phyloP scores from a whole-genome alignment of 2,113 vertebrate genomes.

The Ceyx margarethae region DNA sequence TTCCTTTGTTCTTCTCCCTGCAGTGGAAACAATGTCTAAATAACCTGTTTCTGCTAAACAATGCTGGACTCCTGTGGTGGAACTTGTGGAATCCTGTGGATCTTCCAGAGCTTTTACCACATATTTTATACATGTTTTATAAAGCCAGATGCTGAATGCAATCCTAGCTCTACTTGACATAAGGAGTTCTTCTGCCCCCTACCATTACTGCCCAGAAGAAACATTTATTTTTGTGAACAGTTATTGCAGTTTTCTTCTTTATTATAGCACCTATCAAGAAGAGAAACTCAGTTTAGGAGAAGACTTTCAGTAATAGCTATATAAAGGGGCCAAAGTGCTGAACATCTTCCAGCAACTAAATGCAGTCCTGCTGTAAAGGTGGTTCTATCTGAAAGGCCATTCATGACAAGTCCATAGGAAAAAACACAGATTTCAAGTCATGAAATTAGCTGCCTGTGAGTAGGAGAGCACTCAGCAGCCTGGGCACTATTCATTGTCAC shows the following conservation, averaged over 20 bases:
- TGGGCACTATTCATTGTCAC: not conserved
- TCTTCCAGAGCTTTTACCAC: not conserved
- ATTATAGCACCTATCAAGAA: not conserved
- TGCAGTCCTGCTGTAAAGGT: not conserved
- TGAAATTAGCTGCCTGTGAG: not conserved
- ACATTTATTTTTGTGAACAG: not conserved
- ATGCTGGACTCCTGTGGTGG: not conserved
- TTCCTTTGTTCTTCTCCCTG: not conserved
- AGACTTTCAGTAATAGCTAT: not conserved
- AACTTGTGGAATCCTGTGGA: not conserved
- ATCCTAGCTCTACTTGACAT: slow-evolving; percentile 22
- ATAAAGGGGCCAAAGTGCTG: not conserved
- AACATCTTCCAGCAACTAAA: not conserved
- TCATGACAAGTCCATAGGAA: not conserved
- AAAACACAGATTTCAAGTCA: not conserved
- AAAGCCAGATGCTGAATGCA: slow-evolving; percentile 35
- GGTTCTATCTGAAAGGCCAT: not conserved
- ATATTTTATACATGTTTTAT: slow-evolving; percentile 7
- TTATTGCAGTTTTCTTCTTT: not conserved
- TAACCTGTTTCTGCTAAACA: slow-evolving; percentile 7
- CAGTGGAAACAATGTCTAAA: not conserved
- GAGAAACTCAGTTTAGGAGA: not conserved
- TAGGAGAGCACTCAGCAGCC: not conserved
- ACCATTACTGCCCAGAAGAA: not conserved
- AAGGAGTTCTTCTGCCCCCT: slow-evolving; percentile 13